phyloP scores from a whole-genome alignment of 2,797 vertebrate genomes.

The Cygnus olor region DNA sequence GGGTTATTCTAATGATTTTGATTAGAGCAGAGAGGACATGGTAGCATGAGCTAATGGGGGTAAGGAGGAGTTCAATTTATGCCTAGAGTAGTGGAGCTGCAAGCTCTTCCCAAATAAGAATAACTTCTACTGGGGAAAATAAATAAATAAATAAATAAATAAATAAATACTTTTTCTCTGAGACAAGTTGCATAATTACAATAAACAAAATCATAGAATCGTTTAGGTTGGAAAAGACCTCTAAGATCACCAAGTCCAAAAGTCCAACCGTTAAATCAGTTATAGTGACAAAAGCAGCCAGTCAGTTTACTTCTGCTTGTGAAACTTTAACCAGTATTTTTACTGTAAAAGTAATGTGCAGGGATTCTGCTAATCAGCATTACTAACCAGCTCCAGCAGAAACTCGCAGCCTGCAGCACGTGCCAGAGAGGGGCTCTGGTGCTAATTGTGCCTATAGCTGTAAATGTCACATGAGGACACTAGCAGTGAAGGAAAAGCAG shows the following conservation, averaged over 20 bases:
- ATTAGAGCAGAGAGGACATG: not conserved
- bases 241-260: too few species aligned
- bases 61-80: not conserved
- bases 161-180: not conserved
- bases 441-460: not conserved
- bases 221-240: too few species aligned
- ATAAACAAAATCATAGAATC: not conserved
- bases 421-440: not conserved
- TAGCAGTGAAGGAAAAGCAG: not conserved
- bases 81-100: not conserved
- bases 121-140: not conserved
- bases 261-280: not conserved
- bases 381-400: not conserved
- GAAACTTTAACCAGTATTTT: not conserved
- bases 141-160: not conserved
- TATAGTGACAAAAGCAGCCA: not conserved
- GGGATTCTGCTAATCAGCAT: not conserved
- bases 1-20: not conserved
- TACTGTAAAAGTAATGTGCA: not conserved
- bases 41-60: not conserved
- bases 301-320: not conserved
- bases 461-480: not conserved
- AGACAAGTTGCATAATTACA: not conserved
- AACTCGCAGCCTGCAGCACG: not conserved
- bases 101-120: not conserved